Base-by-base conservation (phyloP, 2,888 invertebrate species). In the Helleia helle region DNA sequence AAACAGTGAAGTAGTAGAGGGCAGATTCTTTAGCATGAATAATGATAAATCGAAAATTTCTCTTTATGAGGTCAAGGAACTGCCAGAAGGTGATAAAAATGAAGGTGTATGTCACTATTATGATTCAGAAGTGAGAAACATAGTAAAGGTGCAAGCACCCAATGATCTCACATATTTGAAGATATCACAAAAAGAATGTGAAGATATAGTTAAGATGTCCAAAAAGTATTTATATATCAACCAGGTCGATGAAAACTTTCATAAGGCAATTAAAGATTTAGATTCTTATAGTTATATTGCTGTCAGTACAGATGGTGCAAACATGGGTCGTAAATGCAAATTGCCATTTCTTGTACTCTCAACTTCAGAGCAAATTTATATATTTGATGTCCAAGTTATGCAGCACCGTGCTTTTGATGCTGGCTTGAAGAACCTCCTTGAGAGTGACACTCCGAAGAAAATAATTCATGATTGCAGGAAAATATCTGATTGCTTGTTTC, bases 381-480 rank as follows among this genome's bases (percentile, higher is more conserved):
- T 86, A 41, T 86, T 86, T 65, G 86, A 86, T 49, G 76, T 65
- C 36, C 76, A 86, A 64, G 80, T 73, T 4, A 76, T 85, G 73
- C 81, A 83, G 47, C 70, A 70, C 50, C 75, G 73, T 59, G 84
- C 75, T 13, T 86, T 86, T 67, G 76, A 81, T 54, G 72, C 68
- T 44, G 87, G 87, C 1, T 56, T 89, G 4, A 77, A 73, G 48
- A 65, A 76, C 30, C 50, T 87, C 3, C 63, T 87, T 38, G 77
- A 84, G 54, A 69, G 71, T 64, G 71, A 71, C 22, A 57, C 51
- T 37, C 76, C 86, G 17, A 76, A 84, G 41, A 87, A 89, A 69
- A 86, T 89, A 49, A 71, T 88, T 18, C 89, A 89, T 70, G 87
- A 89, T 55, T 87, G 87, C 48, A 73, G 89, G 44, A 75, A 79